phyloP scores from a whole-genome alignment of 2,888 invertebrate genomes.

The Villa cingulata region DNA sequence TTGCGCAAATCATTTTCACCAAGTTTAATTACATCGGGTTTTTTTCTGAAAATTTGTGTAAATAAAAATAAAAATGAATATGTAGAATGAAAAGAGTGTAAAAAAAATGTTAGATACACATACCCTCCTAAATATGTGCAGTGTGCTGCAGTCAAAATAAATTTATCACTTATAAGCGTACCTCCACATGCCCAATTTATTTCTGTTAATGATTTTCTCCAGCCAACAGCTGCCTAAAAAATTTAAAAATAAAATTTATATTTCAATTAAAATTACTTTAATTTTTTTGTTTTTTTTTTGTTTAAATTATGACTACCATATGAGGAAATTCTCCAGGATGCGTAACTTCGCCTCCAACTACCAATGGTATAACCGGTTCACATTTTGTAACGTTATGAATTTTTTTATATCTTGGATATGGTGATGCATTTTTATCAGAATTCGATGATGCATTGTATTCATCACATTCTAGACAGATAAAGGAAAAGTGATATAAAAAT shows the following conservation, averaged over 20 bases:
- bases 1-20: slow-evolving; percentile 38
- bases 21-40: slow-evolving; percentile 39
- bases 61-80: slow-evolving; percentile 4
- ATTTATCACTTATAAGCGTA: slow-evolving; percentile 38
- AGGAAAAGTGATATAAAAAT: not conserved
- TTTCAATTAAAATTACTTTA: not conserved
- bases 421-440: no score
- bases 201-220: slow-evolving; percentile 23
- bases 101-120: no score
- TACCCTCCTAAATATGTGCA: slow-evolving; percentile 33
- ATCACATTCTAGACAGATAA: slow-evolving; percentile 36
- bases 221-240: slow-evolving; percentile 28
- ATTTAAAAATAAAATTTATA: not conserved
- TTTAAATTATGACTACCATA: slow-evolving; percentile 34
- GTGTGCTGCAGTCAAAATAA: slow-evolving; percentile 45
- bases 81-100: no score
- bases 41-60: slow-evolving; percentile 36
- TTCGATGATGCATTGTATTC: slow-evolving; percentile 33
- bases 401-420: not conserved
- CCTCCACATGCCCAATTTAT: slow-evolving; percentile 32
- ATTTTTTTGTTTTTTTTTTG: no score
- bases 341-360: slow-evolving; percentile 41
- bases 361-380: slow-evolving; percentile 36
- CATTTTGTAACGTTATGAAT: slow-evolving; percentile 19
- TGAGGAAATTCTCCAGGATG: slow-evolving; percentile 42